Evolutionary conservation across 2,113 vertebrate genomes (phyloP).

Genomic region (Ascaphus truei): DNA sequence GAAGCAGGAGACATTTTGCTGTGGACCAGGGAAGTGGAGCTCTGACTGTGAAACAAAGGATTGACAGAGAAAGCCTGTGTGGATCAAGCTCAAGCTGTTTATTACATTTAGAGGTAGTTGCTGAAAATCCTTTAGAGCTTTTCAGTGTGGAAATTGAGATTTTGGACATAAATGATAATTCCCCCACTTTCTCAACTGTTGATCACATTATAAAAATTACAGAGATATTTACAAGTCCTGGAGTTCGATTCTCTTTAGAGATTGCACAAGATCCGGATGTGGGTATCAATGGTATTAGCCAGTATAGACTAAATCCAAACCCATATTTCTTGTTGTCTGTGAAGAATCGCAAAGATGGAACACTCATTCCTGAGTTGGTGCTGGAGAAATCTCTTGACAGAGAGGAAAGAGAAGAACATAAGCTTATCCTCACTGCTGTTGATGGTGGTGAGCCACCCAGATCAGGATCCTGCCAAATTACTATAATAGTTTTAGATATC

Average conservation of each 20-base stretch:
- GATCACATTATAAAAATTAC: slow-evolving; percentile 67
- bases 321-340: slow-evolving; percentile 57
- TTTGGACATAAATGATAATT: slow-evolving; percentile 72
- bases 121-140: slow-evolving; percentile 71
- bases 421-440: slow-evolving; percentile 46
- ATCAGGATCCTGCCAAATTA: slow-evolving; percentile 46
- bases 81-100: slow-evolving; percentile 58
- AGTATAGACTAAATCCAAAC: slow-evolving; percentile 56
- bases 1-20: slow-evolving; percentile 73
- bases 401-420: slow-evolving; percentile 54
- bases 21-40: slow-evolving; percentile 53
- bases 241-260: slow-evolving; percentile 61
- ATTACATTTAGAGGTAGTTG: slow-evolving; percentile 65
- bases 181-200: slow-evolving; percentile 61
- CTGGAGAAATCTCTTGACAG: slow-evolving; percentile 55
- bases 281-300: slow-evolving; percentile 55
- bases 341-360: slow-evolving; percentile 47
- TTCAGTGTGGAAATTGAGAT: slow-evolving; percentile 70
- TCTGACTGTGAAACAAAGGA: slow-evolving; percentile 55
- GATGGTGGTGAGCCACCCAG: slow-evolving; percentile 51
- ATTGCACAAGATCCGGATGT: slow-evolving; percentile 61
- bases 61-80: slow-evolving; percentile 67
- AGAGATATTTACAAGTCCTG: slow-evolving; percentile 57
- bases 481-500: slow-evolving; percentile 43
- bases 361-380: slow-evolving; percentile 51